A percentile compares a stretch with the other conserved stretches of the same genome.
phyloP scores from a whole-genome alignment of 2,888 invertebrate species.

The Keiferia lycopersicella region DNA sequence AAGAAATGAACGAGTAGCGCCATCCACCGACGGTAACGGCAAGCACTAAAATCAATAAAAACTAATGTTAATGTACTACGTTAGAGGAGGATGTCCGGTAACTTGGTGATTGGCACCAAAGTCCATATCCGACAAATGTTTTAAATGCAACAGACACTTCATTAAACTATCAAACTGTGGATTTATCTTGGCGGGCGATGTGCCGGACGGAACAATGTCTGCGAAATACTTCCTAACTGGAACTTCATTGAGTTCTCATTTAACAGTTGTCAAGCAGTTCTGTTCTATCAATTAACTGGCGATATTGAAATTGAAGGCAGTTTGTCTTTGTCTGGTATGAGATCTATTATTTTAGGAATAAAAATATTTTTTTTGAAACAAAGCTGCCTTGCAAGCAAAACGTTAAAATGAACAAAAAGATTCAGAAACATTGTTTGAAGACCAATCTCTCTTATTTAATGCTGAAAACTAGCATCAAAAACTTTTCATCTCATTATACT shows the following conservation, averaged over 20 bases:
- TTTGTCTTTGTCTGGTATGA: not conserved
- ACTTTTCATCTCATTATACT: not conserved
- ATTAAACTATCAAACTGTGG: constrained; percentile 20
- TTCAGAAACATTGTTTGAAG: not conserved
- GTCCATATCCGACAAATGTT: too few species aligned
- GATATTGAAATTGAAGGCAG: too few species aligned
- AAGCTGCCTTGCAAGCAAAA: not conserved
- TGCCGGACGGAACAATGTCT: not conserved
- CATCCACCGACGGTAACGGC: too few species aligned
- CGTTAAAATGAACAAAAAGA: not conserved
- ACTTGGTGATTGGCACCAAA: too few species aligned
- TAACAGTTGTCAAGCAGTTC: not conserved
- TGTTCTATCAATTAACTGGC: not conserved
- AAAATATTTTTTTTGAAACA: not conserved
- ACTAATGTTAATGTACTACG: too few species aligned
- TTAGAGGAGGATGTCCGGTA: too few species aligned
- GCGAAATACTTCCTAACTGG: constrained; percentile 14
- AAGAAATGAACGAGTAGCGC: too few species aligned
- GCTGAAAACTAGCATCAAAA: constrained; percentile 7
- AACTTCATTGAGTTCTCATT: constrained; percentile 22
- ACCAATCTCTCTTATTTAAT: constrained; percentile 2
- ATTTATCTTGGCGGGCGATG: constrained; percentile 17
- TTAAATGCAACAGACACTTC: not conserved
- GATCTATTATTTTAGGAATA: not conserved
- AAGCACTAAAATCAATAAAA: too few species aligned